Evolutionary conservation across 2,113 vertebrate genomes (phyloP).

Genomic region (Aptenodytes forsteri): DNA sequence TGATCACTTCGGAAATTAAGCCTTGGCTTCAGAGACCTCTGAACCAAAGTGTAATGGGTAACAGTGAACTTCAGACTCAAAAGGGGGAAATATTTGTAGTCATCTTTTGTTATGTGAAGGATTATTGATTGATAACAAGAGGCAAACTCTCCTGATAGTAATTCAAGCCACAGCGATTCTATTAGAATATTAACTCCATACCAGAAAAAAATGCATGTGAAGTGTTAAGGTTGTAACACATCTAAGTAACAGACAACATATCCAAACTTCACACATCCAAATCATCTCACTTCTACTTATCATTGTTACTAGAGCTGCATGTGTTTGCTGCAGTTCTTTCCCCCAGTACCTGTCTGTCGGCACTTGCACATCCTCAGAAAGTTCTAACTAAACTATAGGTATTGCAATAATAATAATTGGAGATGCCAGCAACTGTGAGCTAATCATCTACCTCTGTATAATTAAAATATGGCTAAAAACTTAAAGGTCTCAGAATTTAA

Average conservation of each 20-base stretch:
- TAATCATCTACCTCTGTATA: background rate
- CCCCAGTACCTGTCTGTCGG: background rate
- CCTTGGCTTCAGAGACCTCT: background rate
- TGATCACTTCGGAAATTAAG: constrained; percentile 21
- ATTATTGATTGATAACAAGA: background rate
- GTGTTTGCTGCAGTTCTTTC: background rate
- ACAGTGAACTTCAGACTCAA: background rate
- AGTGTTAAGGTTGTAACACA: background rate
- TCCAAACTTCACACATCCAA: background rate
- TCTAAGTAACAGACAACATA: background rate
- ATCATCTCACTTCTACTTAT: background rate
- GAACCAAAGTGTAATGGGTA: background rate
- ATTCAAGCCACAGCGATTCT: background rate
- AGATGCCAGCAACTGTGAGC: background rate
- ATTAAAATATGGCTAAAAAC: background rate
- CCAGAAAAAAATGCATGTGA: background rate
- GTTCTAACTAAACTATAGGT: background rate
- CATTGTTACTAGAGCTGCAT: background rate
- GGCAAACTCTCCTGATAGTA: background rate
- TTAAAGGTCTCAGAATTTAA: background rate
- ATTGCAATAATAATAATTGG: background rate
- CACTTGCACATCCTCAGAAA: background rate
- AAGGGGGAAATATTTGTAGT: background rate
- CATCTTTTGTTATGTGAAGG: background rate
- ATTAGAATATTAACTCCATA: background rate